Evolutionary conservation across 1,140 invertebrate genomes (phyloP).

Genomic region (Brachionus calyciflorus): DNA sequence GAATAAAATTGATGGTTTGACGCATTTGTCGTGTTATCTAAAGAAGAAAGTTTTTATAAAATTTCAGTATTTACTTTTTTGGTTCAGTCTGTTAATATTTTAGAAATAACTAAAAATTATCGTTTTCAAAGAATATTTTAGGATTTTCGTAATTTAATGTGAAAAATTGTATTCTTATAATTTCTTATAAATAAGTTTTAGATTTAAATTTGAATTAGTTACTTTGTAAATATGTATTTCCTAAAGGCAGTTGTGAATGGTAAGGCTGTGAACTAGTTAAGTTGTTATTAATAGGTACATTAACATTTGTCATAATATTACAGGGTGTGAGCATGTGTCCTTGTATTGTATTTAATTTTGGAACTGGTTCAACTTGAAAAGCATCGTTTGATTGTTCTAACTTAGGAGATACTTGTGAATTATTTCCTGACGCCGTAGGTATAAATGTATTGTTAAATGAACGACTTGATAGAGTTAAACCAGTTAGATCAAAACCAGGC

Average conservation of each 20-base stretch:
- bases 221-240: slow-evolving; percentile 28
- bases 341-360: not conserved
- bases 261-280: not conserved
- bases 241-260: not conserved
- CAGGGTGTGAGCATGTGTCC: not conserved
- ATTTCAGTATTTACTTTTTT: too few relatives aligned
- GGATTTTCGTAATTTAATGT: too few relatives aligned
- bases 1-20: too few relatives aligned
- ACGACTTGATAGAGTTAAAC: not conserved
- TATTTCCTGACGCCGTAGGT: not conserved
- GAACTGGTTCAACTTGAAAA: not conserved
- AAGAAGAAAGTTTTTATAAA: too few relatives aligned
- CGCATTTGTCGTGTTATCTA: too few relatives aligned
- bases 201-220: slow-evolving; percentile 24
- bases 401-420: not conserved
- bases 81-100: too few relatives aligned
- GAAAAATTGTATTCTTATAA: too few relatives aligned
- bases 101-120: too few relatives aligned
- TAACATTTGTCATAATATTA: not conserved
- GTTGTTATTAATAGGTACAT: not conserved
- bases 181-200: too few relatives aligned
- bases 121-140: too few relatives aligned
- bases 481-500: slow-evolving; percentile 73
- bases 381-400: slow-evolving; percentile 1
- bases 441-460: slow-evolving; percentile 53